Percentiles rank a stretch among this genome's conserved stretches.
Evolutionary conservation across 2,797 vertebrate genomes (phyloP).

Genomic region (Urosaurus nigricauda): DNA sequence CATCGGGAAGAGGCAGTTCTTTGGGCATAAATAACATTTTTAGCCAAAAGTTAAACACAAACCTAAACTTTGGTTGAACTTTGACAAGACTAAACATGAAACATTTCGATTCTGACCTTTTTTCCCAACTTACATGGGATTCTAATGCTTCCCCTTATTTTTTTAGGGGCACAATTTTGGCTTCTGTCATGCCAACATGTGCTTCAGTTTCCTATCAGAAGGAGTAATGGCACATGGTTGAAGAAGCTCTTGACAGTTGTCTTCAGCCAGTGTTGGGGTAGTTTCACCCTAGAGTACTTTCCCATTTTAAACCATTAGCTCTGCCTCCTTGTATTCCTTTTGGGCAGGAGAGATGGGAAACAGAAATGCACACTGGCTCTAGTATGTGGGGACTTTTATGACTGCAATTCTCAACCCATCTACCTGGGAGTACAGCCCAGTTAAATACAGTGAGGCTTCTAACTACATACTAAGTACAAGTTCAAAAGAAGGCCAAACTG

Average conservation of each 20-base stretch:
- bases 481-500: neutral
- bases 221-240: neutral
- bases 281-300: neutral
- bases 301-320: neutral
- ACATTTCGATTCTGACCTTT: too few relatives aligned
- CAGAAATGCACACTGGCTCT: neutral
- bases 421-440: neutral
- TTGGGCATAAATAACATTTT: too few relatives aligned
- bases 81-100: too few relatives aligned
- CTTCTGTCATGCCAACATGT: neutral
- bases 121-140: too few relatives aligned
- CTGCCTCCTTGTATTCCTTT: neutral
- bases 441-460: too few relatives aligned
- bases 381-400: neutral
- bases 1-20: too few relatives aligned
- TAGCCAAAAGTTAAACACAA: too few relatives aligned
- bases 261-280: neutral
- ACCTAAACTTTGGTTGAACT: too few relatives aligned
- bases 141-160: neutral
- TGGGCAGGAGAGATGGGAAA: neutral
- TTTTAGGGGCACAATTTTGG: neutral
- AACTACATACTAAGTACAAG: neutral
- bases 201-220: neutral
- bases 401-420: neutral
- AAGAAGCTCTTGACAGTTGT: neutral